These are phyloP conservation scores for Anthopleura xanthogrammica DNA, from an alignment of 92 coral and sea anemone genomes.

Conservation along the genomic window DNA sequence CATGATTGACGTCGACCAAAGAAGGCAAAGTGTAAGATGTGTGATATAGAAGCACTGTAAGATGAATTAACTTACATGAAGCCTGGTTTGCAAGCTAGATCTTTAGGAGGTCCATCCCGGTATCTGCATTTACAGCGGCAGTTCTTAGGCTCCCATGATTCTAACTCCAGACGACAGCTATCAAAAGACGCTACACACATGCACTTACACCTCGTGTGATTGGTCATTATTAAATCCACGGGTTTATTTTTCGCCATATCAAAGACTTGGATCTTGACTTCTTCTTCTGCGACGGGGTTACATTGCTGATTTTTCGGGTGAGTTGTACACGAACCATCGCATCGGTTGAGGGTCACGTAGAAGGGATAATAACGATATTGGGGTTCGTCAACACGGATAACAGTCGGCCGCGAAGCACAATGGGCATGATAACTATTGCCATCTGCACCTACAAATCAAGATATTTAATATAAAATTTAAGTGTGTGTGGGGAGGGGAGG, in stretches of 20 bases:
- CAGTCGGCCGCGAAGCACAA: slow-evolving; percentile 41
- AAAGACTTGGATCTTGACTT: slow-evolving; percentile 38
- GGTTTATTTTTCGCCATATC: not conserved
- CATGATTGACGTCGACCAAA: no score
- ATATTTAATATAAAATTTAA: not conserved
- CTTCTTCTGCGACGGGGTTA: slow-evolving; percentile 14
- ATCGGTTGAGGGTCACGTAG: slow-evolving; percentile 50
- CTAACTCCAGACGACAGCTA: slow-evolving; percentile 31
- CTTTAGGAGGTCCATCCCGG: slow-evolving; percentile 49
- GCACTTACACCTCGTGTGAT: slow-evolving; percentile 60
- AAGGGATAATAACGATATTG: slow-evolving; percentile 37
- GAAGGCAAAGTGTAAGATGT: no score
- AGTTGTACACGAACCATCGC: slow-evolving; percentile 47
- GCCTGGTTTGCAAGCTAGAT: slow-evolving; percentile 36
- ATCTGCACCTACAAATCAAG: not conserved
- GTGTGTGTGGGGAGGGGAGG: not conserved
- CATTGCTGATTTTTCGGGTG: slow-evolving; percentile 39
- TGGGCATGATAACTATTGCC: slow-evolving; percentile 4
- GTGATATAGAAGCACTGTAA: not conserved
- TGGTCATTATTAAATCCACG: slow-evolving; percentile 17
- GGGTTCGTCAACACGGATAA: slow-evolving; percentile 44
- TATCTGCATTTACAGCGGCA: slow-evolving; percentile 60
- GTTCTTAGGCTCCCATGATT: slow-evolving; percentile 30
- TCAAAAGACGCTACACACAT: slow-evolving; percentile 29
- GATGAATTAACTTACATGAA: slow-evolving; percentile 39